Evolutionary conservation across 2,888 invertebrate genomes (phyloP).

Genomic region (Clanis bilineata): DNA sequence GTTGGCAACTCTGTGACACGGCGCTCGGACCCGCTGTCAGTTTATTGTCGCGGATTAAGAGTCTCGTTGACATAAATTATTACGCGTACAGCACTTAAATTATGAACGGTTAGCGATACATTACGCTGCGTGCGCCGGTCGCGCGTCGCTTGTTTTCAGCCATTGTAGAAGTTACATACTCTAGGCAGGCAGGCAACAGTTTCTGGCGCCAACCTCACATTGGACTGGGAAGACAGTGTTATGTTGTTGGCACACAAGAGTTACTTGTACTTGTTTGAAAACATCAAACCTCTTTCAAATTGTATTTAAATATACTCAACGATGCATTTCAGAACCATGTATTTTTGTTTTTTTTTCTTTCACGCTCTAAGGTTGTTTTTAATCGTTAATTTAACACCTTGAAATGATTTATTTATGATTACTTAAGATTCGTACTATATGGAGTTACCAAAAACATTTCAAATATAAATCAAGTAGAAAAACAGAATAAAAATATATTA

Average conservation of each 20-base stretch:
- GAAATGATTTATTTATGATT: no score
- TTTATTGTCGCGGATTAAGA: conserved; percentile 67
- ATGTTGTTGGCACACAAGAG: background rate
- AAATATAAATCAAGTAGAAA: no score
- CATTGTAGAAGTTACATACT: background rate
- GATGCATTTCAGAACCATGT: background rate
- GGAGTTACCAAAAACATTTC: no score
- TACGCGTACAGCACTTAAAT: conserved; percentile 51
- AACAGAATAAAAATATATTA: no score
- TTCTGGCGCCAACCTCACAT: no score
- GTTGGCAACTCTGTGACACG: no score
- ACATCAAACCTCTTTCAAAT: background rate
- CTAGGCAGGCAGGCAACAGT: no score
- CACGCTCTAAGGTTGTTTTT: no score
- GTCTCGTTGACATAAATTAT: conserved; percentile 73
- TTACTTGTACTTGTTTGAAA: background rate
- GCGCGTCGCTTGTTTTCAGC: background rate
- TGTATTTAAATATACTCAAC: background rate
- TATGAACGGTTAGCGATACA: conserved; percentile 47
- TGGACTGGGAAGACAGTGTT: no score
- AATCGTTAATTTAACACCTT: no score
- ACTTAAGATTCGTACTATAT: no score
- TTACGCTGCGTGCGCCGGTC: conserved; percentile 26
- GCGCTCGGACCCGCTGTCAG: conserved; percentile 27
- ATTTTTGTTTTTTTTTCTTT: background rate